Percentiles rank a stretch among this genome's conserved stretches.
Conservation (phyloP, 2,113 vertebrate species). For the Solea solea region DNA sequence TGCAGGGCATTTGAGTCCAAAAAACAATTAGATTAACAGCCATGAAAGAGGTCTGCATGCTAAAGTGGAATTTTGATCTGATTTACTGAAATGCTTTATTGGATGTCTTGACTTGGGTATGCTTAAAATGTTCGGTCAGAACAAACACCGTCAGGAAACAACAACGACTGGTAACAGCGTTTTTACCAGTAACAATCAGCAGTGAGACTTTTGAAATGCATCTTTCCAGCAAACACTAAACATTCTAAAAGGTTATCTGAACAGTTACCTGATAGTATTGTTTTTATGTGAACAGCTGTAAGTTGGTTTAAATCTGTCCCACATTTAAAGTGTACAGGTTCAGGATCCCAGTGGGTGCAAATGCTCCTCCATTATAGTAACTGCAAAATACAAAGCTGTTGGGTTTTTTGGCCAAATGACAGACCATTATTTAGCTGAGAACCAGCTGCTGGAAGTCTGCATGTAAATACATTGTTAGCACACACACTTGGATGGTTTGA, state of each 20-base stretch:
- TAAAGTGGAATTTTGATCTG: constrained; percentile 26
- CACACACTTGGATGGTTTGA: constrained; percentile 8
- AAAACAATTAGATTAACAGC: constrained; percentile 54
- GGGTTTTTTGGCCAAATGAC: not conserved
- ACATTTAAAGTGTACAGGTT: too few relatives aligned
- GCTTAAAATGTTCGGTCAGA: not conserved
- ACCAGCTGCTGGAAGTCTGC: constrained; percentile 44
- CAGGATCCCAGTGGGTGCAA: too few relatives aligned
- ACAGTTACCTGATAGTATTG: too few relatives aligned
- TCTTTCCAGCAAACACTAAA: not conserved
- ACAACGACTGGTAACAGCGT: not conserved
- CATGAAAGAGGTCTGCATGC: constrained; percentile 38
- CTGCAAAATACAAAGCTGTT: not conserved
- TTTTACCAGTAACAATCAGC: not conserved
- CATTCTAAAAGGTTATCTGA: too few relatives aligned
- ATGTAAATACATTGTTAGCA: constrained; percentile 56
- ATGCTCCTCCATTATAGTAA: too few relatives aligned
- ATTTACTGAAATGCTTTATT: constrained; percentile 26
- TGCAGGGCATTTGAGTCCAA: constrained; percentile 46
- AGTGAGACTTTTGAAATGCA: not conserved
- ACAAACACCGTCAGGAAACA: not conserved
- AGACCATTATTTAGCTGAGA: not conserved
- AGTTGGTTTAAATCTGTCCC: too few relatives aligned
- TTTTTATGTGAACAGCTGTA: too few relatives aligned
- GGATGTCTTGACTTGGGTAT: constrained; percentile 26